Base-by-base conservation (phyloP, 1,140 invertebrate species). In the Drosophila virilis region DNA sequence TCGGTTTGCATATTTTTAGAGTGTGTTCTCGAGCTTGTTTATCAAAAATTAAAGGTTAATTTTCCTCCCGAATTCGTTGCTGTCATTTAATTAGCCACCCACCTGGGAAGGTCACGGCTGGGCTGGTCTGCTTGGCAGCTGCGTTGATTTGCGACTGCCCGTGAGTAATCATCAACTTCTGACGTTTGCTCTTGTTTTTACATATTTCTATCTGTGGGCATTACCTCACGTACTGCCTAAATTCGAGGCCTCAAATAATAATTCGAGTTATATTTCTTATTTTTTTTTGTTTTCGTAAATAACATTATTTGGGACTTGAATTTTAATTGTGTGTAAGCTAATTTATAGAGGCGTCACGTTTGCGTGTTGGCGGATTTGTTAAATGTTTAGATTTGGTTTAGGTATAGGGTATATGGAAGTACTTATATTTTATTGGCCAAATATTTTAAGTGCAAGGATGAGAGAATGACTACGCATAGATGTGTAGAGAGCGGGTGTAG, bases 1-100 rank as follows among this genome's bases (percentile, higher is more conserved):
- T 74, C 57, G 32, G 71, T 74, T 74, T 68, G 65, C 71, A 61
- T 74, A 69, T 74, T 74, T 74, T 48, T 68, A 55, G 65, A 69
- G 65, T 74, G 71, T 74, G 40, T 28, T 42, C 46, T 54, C 12
- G 64, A 35, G 71, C 65, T 74, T 74, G 71, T 74, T 74, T 74
- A 74, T 74, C 71, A 69, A 61, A 74, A 74, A 74, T 68, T 69
- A 74, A 69, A 69, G 65, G 71, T 74, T 74, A 74, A 74, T 74
- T 74, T 74, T 54, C 15, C 50, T 32, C 32, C 55, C 37, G 10
- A 40, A 62, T 28, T 54, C 48, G n/a, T 17, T 9, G 55, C 64
- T 73, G 46, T 73, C 62, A 73, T 67, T 67, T 73, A 73, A 73
- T 73, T 67, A 73, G 70, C 64, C 70, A 52, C 64, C 67, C 67